Evolutionary conservation across 2,888 invertebrate species (phyloP).

Genomic region (Spilarctia lutea): DNA sequence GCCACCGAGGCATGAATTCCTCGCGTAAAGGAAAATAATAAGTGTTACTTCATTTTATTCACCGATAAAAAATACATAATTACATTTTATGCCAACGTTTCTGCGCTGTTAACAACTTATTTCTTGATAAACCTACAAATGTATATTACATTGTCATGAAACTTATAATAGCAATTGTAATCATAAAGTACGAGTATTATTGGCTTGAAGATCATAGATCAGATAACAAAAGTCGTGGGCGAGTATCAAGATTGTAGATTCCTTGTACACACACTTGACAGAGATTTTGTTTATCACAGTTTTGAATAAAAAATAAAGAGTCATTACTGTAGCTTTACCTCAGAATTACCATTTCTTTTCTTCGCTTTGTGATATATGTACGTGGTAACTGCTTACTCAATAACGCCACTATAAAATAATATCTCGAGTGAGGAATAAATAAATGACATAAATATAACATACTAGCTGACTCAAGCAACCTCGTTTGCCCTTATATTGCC

Average conservation of each 20-base stretch:
- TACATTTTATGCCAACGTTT: too few relatives aligned
- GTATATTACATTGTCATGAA: too few relatives aligned
- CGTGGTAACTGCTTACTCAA: neutral
- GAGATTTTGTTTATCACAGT: constrained; percentile 43
- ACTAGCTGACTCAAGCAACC: too few relatives aligned
- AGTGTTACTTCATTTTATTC: too few relatives aligned
- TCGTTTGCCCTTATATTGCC: too few relatives aligned
- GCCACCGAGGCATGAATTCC: too few relatives aligned
- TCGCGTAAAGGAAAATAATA: too few relatives aligned
- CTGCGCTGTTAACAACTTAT: neutral
- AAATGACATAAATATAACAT: too few relatives aligned
- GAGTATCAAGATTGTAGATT: constrained; percentile 24
- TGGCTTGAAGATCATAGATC: neutral
- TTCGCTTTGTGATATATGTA: constrained; percentile 20
- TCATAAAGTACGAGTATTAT: too few relatives aligned
- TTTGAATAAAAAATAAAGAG: constrained; percentile 53
- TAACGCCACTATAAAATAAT: constrained; percentile 6
- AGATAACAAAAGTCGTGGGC: neutral
- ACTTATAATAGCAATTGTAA: too few relatives aligned
- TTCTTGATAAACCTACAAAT: too few relatives aligned
- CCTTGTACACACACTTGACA: constrained; percentile 32
- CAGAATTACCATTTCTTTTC: constrained; percentile 31
- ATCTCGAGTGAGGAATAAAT: neutral
- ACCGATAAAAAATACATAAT: too few relatives aligned
- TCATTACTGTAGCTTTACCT: constrained; percentile 36